These are phyloP conservation scores for Procambarus virginalis DNA, from an alignment of 1,140 invertebrate genomes.

Conservation along the genomic window DNA sequence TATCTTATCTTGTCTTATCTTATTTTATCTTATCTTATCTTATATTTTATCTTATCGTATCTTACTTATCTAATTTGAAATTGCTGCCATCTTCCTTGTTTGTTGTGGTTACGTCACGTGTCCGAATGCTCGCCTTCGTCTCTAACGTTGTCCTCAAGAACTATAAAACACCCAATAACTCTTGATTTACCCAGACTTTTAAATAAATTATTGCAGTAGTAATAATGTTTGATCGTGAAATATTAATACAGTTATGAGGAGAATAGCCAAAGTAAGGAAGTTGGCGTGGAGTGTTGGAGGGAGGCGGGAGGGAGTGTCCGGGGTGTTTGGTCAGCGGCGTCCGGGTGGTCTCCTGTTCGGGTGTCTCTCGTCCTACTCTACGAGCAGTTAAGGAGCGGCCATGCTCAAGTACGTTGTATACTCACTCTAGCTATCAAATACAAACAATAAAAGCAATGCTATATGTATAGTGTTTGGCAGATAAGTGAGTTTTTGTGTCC, in stretches of 20 bases:
- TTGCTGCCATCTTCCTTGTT: constrained; percentile 4
- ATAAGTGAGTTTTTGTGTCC: neutral
- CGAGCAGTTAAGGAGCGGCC: constrained; percentile 27
- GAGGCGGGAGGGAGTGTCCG: neutral
- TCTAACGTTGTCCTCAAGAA: neutral
- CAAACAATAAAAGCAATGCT: too few relatives aligned
- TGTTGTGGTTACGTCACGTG: neutral
- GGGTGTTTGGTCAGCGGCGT: constrained; percentile 38
- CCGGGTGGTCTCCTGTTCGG: constrained; percentile 34
- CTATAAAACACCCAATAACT: too few relatives aligned
- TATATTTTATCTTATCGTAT: too few relatives aligned
- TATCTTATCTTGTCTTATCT: too few relatives aligned
- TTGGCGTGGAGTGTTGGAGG: neutral
- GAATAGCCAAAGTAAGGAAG: neutral
- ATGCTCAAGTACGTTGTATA: constrained; percentile 9
- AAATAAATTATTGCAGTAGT: neutral
- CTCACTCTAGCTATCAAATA: too few relatives aligned
- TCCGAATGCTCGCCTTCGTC: neutral
- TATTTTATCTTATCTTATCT: too few relatives aligned
- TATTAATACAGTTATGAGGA: neutral
- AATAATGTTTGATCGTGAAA: too few relatives aligned
- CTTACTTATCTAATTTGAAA: neutral
- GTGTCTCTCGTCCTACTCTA: constrained; percentile 39
- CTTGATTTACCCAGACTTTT: neutral
- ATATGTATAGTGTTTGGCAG: neutral